Base-by-base conservation (phyloP, 2,797 vertebrate species). In the Enteromius treurensis region DNA sequence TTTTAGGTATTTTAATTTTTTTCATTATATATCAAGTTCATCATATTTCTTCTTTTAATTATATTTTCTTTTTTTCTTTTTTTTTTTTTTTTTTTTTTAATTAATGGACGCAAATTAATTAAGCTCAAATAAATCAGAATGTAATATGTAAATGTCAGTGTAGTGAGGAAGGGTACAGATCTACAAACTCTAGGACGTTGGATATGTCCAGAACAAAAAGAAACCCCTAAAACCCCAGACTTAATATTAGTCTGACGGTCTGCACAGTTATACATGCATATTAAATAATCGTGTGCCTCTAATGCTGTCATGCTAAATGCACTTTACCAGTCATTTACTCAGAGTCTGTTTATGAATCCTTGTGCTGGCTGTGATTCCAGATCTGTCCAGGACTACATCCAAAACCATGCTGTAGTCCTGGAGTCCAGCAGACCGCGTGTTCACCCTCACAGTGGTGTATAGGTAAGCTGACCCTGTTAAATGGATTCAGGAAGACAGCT, bases 401-500 rank as follows among this genome's bases (percentile, higher is more conserved):
- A 75, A 75, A 51, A 58, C 3, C 49, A 14, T 55, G 11, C 21
- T 55, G 13, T 76, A 26, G n/a, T 58, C 53, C 53, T 37, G 53
- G 53, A 58, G n/a, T 21, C 47, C 40, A 13, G n/a, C 13, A 14
- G n/a, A 13, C n/a, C 3, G 11, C 29, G 1, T 53, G 32, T 74
- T 74, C 71, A 53, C 49, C 32, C 32, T 37, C 53, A 40, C 34
- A 40, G n/a, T 37, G 47, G 47, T 53, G 71, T 58, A 26, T 58
- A 26, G 32, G 51, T 58, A 40, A 17, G 51, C 13, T 40, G 21
- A 58, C 73, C 73, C 32, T 40, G 34, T 76, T 40, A 58, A 53
- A 76, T 76, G 34, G 34, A 76, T 76, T 76, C 14, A 15, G 2
- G 23, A 23, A 58, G 64, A 79, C 77, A 53, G 77, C 64, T 19